Evolutionary conservation across 1,140 invertebrate genomes (phyloP), one percentile per base, ranked within the genome.

Genomic region (Drosophila littoralis): DNA sequence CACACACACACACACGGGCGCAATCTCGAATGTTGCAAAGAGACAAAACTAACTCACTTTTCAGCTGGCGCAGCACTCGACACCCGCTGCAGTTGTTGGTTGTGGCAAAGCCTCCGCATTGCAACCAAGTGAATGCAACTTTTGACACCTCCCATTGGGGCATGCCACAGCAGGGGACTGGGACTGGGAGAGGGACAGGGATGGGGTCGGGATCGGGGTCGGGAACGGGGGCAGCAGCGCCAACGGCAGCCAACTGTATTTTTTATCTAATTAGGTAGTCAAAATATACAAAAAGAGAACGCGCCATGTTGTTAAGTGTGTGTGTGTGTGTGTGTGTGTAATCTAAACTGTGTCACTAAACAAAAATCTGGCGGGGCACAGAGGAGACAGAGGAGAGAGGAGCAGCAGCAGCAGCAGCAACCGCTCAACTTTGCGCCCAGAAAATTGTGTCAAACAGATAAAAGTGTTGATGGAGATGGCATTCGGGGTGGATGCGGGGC

Each of bases 381-480:
- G 52, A 46, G 46, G 38, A 60, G 46, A 46, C 28, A 17, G 69
- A 38, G 55, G 38, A 22, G 28, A 32, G 13, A 45, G 60, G 43
- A 40, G 50, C 43, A 51, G 17, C 45, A 32, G 17, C 35, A 35
- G 55, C 17, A 45, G 50, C 64, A 55, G 67, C 65, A 55, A 57
- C 64, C 67, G 43, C 67, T 82, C 79, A 88, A 88, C 82, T 88
- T 86, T 85, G 67, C 57, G 43, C 84, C 80, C 77, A 84, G 66
- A 81, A 79, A 88, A 88, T 88, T 88, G 84, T 88, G 84, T 88
- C 84, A 88, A 84, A 88, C 76, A 90, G 84, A 88, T 88, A 88
- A 88, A 88, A 64, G 42, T 55, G 63, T 54, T 57, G 73, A 63
- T 67, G 73, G 38, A 65, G 71, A 46, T 52, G 43, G n/a, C 50